These are phyloP conservation scores for Hemicrepidius hirtus DNA, from an alignment of 2,888 invertebrate species.

Conservation along the genomic window DNA sequence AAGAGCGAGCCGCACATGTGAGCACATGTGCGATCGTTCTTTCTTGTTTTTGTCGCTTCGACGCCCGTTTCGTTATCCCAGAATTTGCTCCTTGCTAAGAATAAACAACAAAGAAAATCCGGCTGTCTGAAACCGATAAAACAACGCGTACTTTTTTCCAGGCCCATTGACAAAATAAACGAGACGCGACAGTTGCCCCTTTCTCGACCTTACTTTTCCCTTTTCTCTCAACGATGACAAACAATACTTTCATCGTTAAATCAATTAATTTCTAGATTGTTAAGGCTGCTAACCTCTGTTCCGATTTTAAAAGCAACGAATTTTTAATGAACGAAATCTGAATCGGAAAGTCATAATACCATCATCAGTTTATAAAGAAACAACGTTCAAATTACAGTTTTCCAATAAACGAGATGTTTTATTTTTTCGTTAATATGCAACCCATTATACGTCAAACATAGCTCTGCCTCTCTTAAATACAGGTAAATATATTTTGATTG, in stretches of 20 bases:
- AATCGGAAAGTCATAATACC: neutral
- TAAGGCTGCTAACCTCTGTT: neutral
- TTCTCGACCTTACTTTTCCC: slow-evolving; percentile 5
- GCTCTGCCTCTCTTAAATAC: no score
- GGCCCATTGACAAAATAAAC: slow-evolving; percentile 41
- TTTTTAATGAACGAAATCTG: neutral
- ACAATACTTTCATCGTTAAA: slow-evolving; percentile 4
- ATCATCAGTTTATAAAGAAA: no score
- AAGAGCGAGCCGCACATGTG: slow-evolving; percentile 62
- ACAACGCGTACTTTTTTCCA: slow-evolving; percentile 32
- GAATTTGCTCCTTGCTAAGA: slow-evolving; percentile 42
- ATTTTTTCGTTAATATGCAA: no score
- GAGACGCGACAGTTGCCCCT: slow-evolving; percentile 37
- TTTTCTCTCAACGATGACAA: slow-evolving; percentile 10
- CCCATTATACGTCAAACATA: no score
- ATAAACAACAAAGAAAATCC: slow-evolving; percentile 42
- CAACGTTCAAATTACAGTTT: no score
- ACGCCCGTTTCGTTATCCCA: slow-evolving; percentile 40
- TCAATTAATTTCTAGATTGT: slow-evolving; percentile 22
- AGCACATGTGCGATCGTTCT: slow-evolving; percentile 49
- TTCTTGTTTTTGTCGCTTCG: slow-evolving; percentile 53
- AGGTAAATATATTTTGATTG: no score
- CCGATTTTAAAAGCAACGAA: neutral
- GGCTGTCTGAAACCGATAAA: slow-evolving; percentile 45
- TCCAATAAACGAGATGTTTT: no score